A percentile compares a stretch with the other conserved stretches of the same genome.
These are phyloP conservation scores for Drosophila antonietae DNA, from an alignment of 2,888 invertebrate species.

Conservation along the genomic window DNA sequence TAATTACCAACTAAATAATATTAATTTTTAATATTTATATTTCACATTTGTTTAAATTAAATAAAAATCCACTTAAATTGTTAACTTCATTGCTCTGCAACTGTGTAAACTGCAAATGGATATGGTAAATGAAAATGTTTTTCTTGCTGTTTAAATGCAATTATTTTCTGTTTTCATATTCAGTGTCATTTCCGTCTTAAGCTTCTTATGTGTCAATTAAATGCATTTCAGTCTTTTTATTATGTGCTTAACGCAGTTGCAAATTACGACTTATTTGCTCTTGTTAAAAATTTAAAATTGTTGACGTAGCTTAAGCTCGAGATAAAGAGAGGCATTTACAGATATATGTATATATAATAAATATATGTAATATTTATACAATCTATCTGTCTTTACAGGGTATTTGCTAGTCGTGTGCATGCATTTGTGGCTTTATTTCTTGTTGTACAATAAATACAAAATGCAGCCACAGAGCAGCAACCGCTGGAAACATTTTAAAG, in stretches of 20 bases:
- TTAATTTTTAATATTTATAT: too few species aligned
- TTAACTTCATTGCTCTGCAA: background rate
- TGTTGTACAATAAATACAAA: conserved; percentile 33
- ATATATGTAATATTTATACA: background rate
- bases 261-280: background rate
- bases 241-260: background rate
- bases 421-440: background rate
- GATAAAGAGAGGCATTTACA: background rate
- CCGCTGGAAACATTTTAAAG: conserved; percentile 66
- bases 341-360: too few species aligned
- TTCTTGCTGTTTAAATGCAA: conserved; percentile 2
- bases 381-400: background rate
- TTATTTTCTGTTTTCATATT: conserved; percentile 9
- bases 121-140: conserved; percentile 1
- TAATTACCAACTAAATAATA: too few species aligned
- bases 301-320: conserved; percentile 4
- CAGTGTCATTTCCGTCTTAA: conserved; percentile 20
- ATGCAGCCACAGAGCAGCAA: conserved; percentile 51
- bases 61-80: background rate
- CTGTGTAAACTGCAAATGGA: background rate
- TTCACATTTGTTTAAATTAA: too few species aligned
- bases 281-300: conserved; percentile 3
- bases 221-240: conserved; percentile 11
- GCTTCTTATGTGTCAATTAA: conserved; percentile 36
- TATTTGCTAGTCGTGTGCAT: background rate